Evolutionary conservation across 2,113 vertebrate genomes (phyloP).

Genomic region (Heterotilapia buettikoferi): DNA sequence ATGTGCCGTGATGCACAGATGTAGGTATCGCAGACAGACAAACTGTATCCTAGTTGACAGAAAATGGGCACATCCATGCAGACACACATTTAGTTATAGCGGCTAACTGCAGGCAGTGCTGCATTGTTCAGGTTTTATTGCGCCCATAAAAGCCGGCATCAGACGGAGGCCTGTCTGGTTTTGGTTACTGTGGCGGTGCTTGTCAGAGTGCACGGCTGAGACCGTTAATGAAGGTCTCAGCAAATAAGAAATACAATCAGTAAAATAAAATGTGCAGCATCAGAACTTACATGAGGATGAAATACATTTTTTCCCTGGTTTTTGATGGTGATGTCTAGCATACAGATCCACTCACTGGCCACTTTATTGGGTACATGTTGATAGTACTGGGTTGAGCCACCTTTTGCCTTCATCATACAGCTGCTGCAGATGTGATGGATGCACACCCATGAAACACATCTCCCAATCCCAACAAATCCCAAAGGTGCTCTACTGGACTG

Average conservation of each 20-base stretch:
- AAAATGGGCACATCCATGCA: neutral
- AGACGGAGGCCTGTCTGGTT: conserved; percentile 28
- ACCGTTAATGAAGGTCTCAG: neutral
- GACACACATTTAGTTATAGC: conserved; percentile 13
- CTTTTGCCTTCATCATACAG: neutral
- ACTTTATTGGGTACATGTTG: neutral
- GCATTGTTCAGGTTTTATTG: conserved; percentile 36
- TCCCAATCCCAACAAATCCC: neutral
- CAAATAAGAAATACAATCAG: neutral
- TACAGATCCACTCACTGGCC: neutral
- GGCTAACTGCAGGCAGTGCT: conserved; percentile 16
- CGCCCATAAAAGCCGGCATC: conserved; percentile 28
- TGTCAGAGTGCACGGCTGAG: conserved; percentile 6
- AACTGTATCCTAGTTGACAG: conserved; percentile 1
- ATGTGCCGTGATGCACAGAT: conserved; percentile 23
- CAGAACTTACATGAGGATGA: neutral
- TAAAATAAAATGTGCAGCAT: neutral
- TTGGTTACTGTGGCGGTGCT: conserved; percentile 46
- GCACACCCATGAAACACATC: neutral
- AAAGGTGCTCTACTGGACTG: neutral
- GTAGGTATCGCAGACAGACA: neutral
- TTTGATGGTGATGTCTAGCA: neutral
- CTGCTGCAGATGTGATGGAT: neutral
- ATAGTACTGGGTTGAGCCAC: neutral
- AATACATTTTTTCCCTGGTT: neutral